Base-by-base conservation (phyloP, 2,888 invertebrate genomes). In the Drosophila fulvimacula region DNA sequence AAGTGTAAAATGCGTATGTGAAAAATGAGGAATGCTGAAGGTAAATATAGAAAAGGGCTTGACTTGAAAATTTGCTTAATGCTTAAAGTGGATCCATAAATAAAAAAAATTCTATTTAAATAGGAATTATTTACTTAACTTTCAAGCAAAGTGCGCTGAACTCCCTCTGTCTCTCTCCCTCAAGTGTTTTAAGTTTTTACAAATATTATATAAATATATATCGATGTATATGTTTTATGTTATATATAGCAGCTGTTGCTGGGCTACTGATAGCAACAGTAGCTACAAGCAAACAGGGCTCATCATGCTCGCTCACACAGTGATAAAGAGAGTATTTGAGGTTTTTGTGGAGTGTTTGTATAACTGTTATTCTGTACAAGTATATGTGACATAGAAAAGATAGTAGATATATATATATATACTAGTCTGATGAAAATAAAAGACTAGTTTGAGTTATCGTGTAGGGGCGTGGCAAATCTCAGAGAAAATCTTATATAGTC, bases 271-370 rank as follows among this genome's bases (percentile, higher is more conserved):
- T 61, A 55, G 46, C 49, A 59, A 73, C 51, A 51, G 52, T 52
- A 68, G 56, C 19, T 5, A 52, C 36, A 55, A 51, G 46, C 49
- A 59, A 73, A 61, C 65, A 76, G 65, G 60, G 71, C 71, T 65
- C 76, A 65, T 65, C 65, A 48, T 48, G 27, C 46, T 30, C 30
- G 46, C 30, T 30, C 46, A 30, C 11, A 17, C 10, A 30, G 11
- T 1, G 46, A 30, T 48, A 30, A 48, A 48, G 30, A 3, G 46
- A 11, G 46, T 17, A 30, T 48, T n/a, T 48, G 46, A 10, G 21
- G 9, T 39, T 39, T 39, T 39, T 3, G n/a, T 9, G 13, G 13
- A 13, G 3, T 0, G 15, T 42, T 21, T 13, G 10, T 13, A 10
- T 3, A 21, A 19, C 19, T 13, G 11, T 19, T 41, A 21, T 21